Conservation (phyloP, 2,888 invertebrate genomes). For the Xanthia icteritia region DNA sequence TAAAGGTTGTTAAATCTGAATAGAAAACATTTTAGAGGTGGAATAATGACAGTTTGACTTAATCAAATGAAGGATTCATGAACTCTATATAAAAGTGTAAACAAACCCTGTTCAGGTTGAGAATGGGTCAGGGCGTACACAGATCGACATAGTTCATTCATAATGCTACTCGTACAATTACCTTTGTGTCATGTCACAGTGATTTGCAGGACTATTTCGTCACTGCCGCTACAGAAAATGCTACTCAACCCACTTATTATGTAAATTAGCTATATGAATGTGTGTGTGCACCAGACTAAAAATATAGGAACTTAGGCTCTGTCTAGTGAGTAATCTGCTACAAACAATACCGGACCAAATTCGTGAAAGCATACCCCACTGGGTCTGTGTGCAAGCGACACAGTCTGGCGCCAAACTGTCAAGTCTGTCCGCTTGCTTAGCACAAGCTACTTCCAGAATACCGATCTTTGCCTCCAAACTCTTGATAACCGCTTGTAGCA, state of each 20-base stretch:
- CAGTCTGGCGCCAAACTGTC: constrained; percentile 71
- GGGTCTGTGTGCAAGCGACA: constrained; percentile 74
- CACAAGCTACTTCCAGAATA: constrained; percentile 74
- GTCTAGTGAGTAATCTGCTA: constrained; percentile 23
- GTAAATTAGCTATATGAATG: neutral
- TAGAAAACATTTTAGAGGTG: neutral
- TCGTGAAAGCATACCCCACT: constrained; percentile 67
- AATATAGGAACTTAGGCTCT: neutral
- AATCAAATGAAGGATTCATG: neutral
- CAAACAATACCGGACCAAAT: constrained; percentile 37
- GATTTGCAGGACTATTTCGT: neutral
- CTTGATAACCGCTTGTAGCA: constrained; percentile 72
- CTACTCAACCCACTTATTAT: neutral
- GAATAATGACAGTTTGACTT: neutral
- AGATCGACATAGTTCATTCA: too few relatives aligned
- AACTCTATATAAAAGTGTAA: too few relatives aligned
- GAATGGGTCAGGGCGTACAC: too few relatives aligned
- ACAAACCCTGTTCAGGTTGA: too few relatives aligned
- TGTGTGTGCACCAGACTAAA: too few relatives aligned
- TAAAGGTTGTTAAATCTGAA: neutral
- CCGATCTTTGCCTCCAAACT: constrained; percentile 75
- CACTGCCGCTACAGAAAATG: neutral
- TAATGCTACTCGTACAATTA: too few relatives aligned
- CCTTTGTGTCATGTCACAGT: neutral
- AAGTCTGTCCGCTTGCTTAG: constrained; percentile 72